Evolutionary conservation across 2,888 invertebrate species (phyloP).

Genomic region (Hymenopus coronatus): DNA sequence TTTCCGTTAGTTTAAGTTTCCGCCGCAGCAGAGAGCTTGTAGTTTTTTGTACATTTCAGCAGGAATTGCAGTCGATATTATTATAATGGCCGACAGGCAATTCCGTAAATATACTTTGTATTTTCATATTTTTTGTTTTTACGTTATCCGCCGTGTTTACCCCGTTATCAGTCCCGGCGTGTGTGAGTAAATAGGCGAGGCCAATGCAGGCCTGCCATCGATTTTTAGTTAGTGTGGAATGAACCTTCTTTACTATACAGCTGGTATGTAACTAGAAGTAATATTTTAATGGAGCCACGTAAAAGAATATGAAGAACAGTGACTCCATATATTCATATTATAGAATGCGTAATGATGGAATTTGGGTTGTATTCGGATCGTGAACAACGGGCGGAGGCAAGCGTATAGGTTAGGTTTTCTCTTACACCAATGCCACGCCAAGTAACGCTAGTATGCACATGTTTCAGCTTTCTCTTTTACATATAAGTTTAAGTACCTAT

Average conservation of each 20-base stretch:
- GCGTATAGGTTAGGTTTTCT: background rate
- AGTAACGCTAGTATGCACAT: background rate
- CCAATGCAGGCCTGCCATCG: constrained; percentile 5
- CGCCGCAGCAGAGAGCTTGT: background rate
- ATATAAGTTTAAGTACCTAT: too few relatives aligned
- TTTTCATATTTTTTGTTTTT: background rate
- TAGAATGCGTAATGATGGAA: background rate
- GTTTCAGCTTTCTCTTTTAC: background rate
- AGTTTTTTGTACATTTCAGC: background rate
- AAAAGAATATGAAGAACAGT: constrained; percentile 20
- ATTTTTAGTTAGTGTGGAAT: constrained; percentile 2
- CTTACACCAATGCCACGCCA: background rate
- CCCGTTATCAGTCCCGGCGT: background rate
- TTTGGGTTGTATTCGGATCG: background rate
- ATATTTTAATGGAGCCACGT: constrained; percentile 18
- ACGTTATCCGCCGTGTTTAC: background rate
- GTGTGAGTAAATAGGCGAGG: background rate
- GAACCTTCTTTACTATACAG: background rate
- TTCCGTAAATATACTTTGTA: background rate
- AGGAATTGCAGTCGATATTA: background rate
- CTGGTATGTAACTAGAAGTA: background rate
- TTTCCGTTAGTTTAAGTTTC: background rate
- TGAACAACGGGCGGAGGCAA: background rate
- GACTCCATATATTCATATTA: background rate
- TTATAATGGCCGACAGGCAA: background rate